These are phyloP conservation scores for Collichthys lucidus DNA, from an alignment of 2,113 vertebrate genomes.

Conservation along the genomic window DNA sequence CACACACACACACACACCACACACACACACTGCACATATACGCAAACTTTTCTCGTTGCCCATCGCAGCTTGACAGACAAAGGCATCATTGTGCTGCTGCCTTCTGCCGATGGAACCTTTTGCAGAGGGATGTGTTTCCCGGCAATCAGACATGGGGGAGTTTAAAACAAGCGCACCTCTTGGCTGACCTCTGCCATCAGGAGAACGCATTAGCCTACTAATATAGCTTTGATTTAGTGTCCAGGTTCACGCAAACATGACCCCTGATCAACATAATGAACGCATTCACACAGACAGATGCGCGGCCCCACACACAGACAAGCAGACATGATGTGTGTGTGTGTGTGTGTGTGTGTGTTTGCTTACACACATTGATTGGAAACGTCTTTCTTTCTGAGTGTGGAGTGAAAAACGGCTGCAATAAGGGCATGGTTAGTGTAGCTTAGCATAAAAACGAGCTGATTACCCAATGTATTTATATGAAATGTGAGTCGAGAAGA, in stretches of 20 bases:
- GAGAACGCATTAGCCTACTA: conserved; percentile 72
- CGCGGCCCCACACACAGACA: conserved; percentile 11
- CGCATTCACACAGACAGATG: conserved; percentile 62
- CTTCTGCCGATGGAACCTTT: conserved; percentile 72
- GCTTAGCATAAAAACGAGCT: conserved; percentile 10
- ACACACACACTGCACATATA: conserved; percentile 28
- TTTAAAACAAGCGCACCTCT: conserved; percentile 76
- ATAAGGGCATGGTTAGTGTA: background rate
- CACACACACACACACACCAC: conserved; percentile 40
- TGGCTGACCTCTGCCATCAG: conserved; percentile 78
- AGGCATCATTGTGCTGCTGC: conserved; percentile 76
- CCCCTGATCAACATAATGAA: conserved; percentile 79
- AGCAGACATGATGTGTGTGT: conserved; percentile 14
- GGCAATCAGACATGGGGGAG: conserved; percentile 61
- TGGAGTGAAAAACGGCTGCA: conserved; percentile 1
- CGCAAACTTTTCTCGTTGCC: conserved; percentile 55
- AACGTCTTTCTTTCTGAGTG: conserved; percentile 2
- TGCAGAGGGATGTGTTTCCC: conserved; percentile 75
- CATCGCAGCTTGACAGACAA: conserved; percentile 71
- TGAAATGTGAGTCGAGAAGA: background rate
- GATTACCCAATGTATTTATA: background rate
- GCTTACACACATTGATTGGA: conserved; percentile 19
- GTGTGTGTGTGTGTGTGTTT: conserved; percentile 39
- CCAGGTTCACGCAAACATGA: conserved; percentile 81
- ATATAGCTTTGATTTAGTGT: conserved; percentile 82